These are phyloP conservation scores for Acropora tenuis DNA, from an alignment of 64 coral and sea anemone genomes.

Conservation along the genomic window DNA sequence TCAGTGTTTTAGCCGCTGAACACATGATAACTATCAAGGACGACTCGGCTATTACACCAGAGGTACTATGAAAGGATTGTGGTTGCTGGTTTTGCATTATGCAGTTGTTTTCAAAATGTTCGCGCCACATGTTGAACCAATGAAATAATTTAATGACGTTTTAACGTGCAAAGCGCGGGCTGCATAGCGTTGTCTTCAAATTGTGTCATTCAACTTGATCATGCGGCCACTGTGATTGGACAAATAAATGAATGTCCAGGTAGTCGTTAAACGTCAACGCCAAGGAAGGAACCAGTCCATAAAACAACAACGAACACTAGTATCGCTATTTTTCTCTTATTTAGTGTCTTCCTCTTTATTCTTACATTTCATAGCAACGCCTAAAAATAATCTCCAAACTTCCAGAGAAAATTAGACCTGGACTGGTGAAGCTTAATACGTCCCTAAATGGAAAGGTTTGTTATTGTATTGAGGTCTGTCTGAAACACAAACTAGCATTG, in stretches of 20 bases:
- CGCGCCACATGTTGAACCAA: too few species aligned
- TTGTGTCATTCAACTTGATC: too few species aligned
- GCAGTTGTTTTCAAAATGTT: too few species aligned
- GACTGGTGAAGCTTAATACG: slow-evolving; percentile 75
- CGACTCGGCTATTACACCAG: slow-evolving; percentile 55
- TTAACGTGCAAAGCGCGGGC: background rate
- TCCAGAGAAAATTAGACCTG: slow-evolving; percentile 79
- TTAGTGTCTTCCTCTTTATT: background rate
- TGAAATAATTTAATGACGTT: background rate
- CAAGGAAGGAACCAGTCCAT: too few species aligned
- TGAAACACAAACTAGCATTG: too few species aligned
- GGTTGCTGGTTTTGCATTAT: background rate
- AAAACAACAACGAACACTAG: background rate
- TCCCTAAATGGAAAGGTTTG: slow-evolving; percentile 84
- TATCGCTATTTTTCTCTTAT: background rate
- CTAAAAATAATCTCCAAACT: slow-evolving; percentile 93
- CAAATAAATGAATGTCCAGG: too few species aligned
- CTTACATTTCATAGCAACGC: slow-evolving; percentile 61
- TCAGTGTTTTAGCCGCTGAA: slow-evolving; percentile 92
- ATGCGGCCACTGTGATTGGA: too few species aligned
- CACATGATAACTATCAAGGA: slow-evolving; percentile 93
- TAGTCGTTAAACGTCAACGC: too few species aligned
- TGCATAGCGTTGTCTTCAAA: too few species aligned
- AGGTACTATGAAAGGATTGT: slow-evolving; percentile 26
- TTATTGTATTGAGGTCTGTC: too few species aligned